Evolutionary conservation across 2,888 invertebrate species (phyloP), one percentile per base, ranked within the genome.

Genomic region (Rugalucina vietnamica): DNA sequence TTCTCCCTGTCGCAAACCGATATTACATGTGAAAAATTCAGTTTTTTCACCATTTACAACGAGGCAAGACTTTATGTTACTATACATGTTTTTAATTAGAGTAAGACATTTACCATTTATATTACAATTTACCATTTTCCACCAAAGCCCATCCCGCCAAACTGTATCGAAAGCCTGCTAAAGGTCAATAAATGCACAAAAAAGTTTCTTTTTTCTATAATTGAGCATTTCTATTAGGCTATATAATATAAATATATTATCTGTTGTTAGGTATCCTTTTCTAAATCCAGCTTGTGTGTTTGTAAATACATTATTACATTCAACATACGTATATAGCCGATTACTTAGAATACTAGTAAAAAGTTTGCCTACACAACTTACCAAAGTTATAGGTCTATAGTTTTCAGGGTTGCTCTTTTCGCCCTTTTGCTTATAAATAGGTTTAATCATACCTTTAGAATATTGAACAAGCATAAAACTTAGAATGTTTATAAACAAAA

Each of bases 51-150:
- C 79, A 49, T 79, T 57, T n/a, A 70, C 29, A 39, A 39, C 32
- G 3, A 79, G 37, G 36, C 79, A 69, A 14, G 83, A 80, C 37
- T 84, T 80, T 18, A 84, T 84, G 18, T 60, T 34, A 39, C 71
- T 14, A 27, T 83, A 83, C 79, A 84, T 80, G 24, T 80, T 76
- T 32, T 69, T 24, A 12, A 84, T 75, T 12, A 84, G 37, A n/a
- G 37, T 27, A 39, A 80, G 80, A 54, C 72, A 60, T 37, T 84
- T 84, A 32, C 82, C 83, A 76, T 72, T 79, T 39, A 83, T 74
- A 73, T 34, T 21, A 24, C 27, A 49, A n/a, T 24, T 39, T 1
- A 84, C 27, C 24, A 80, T 32, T 27, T 76, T 84, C 8, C 39
- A 36, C 83, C 79, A 79, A 29, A 83, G 29, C 24, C 79, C 79